These are phyloP conservation scores for Cichladusa arquata DNA, from an alignment of 2,113 vertebrate species.

Conservation along the genomic window DNA sequence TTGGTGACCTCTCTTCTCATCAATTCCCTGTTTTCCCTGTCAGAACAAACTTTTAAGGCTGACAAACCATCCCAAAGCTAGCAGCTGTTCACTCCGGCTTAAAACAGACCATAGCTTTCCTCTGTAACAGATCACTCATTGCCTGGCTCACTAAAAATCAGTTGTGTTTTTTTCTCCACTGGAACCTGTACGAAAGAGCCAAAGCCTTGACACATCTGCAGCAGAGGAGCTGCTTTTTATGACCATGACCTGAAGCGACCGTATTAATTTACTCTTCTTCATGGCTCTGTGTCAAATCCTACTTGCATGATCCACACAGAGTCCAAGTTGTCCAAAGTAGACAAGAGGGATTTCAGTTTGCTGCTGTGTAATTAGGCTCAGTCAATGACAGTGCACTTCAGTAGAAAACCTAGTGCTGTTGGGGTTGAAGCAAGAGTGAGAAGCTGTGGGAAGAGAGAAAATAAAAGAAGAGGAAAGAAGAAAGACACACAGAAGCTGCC, in stretches of 20 bases:
- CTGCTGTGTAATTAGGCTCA: background rate
- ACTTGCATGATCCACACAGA: background rate
- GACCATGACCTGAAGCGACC: slow-evolving; percentile 18
- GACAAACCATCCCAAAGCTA: background rate
- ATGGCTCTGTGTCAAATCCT: background rate
- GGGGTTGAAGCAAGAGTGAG: background rate
- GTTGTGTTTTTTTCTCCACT: background rate
- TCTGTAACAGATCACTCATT: background rate
- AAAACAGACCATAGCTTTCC: background rate
- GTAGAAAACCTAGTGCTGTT: background rate
- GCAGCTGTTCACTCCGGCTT: background rate
- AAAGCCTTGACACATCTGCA: slow-evolving; percentile 1
- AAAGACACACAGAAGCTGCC: background rate
- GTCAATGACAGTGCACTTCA: background rate
- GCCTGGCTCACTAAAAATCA: background rate
- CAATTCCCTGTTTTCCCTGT: background rate
- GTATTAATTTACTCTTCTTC: background rate
- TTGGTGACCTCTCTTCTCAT: background rate
- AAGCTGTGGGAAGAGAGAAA: background rate
- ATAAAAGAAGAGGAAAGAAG: background rate
- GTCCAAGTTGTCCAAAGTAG: background rate
- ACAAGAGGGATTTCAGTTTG: background rate
- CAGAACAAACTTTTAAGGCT: background rate
- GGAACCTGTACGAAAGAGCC: slow-evolving; percentile 6
- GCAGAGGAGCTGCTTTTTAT: slow-evolving; percentile 1